Evolutionary conservation across 1,140 invertebrate genomes (phyloP).

Genomic region (Sipha flava): DNA sequence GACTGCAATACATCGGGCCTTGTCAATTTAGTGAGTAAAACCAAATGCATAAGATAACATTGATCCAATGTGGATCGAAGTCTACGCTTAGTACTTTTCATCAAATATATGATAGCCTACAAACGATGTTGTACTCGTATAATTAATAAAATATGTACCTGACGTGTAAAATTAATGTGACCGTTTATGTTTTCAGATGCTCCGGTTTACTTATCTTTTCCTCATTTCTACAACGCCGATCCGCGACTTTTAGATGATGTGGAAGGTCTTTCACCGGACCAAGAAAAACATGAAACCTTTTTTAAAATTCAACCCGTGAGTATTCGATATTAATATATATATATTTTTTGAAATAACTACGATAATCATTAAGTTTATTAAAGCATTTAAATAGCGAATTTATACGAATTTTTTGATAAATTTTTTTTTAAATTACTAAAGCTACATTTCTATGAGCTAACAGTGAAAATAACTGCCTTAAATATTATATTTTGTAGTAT

Average conservation of each 20-base stretch:
- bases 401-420: too few relatives aligned
- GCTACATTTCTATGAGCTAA: too few relatives aligned
- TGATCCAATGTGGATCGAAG: not conserved
- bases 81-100: too few relatives aligned
- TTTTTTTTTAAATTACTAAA: too few relatives aligned
- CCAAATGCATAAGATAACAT: not conserved
- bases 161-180: not conserved
- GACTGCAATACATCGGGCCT: constrained; percentile 74
- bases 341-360: too few relatives aligned
- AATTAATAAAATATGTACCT: too few relatives aligned
- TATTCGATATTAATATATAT: not conserved
- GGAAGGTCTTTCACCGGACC: constrained; percentile 62
- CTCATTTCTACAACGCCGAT: constrained; percentile 80
- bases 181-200: constrained; percentile 54
- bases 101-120: too few relatives aligned
- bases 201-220: constrained; percentile 76
- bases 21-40: constrained; percentile 67
- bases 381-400: too few relatives aligned
- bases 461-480: too few relatives aligned
- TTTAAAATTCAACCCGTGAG: constrained; percentile 80
- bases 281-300: constrained; percentile 64
- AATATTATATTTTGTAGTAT: too few relatives aligned
- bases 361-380: too few relatives aligned
- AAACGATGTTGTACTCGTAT: too few relatives aligned
- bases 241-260: constrained; percentile 59